These are phyloP conservation scores for Heteromurus nitidus DNA, from an alignment of 2,888 invertebrate genomes.

Conservation along the genomic window DNA sequence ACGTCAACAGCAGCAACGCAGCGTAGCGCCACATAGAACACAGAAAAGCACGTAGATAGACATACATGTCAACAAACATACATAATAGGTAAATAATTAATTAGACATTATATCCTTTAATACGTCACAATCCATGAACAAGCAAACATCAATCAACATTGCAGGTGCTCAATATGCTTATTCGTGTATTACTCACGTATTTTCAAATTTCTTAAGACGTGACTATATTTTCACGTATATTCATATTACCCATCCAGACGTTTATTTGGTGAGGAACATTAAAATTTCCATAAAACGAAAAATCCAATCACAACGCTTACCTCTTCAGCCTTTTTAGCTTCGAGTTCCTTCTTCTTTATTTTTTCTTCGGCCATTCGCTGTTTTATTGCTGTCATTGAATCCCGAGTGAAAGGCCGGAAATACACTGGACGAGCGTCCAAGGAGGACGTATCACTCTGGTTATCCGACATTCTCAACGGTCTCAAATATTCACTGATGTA, in stretches of 20 bases:
- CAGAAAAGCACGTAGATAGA: constrained; percentile 25
- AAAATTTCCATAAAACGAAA: too few species aligned
- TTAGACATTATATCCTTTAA: neutral
- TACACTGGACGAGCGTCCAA: constrained; percentile 90
- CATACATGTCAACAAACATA: too few species aligned
- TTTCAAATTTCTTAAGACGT: neutral
- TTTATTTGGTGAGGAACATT: too few species aligned
- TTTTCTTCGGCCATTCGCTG: constrained; percentile 96
- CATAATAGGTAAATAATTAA: neutral
- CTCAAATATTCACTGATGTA: too few species aligned
- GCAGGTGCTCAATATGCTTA: too few species aligned
- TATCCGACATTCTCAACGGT: constrained; percentile 75
- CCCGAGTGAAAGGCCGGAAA: constrained; percentile 98
- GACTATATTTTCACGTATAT: neutral
- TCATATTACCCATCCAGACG: too few species aligned
- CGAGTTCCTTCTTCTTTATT: constrained; percentile 97
- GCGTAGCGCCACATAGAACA: constrained; percentile 34
- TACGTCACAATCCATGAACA: neutral
- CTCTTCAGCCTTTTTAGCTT: constrained; percentile 97
- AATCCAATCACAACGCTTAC: constrained; percentile 77
- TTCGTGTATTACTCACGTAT: neutral
- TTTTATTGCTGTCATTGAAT: constrained; percentile 96
- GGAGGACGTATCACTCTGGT: constrained; percentile 77
- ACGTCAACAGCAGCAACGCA: constrained; percentile 24
- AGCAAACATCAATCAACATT: neutral